Evolutionary conservation across 2,888 invertebrate species (phyloP), one percentile per base, ranked within the genome.

Genomic region (Limulus polyphemus): DNA sequence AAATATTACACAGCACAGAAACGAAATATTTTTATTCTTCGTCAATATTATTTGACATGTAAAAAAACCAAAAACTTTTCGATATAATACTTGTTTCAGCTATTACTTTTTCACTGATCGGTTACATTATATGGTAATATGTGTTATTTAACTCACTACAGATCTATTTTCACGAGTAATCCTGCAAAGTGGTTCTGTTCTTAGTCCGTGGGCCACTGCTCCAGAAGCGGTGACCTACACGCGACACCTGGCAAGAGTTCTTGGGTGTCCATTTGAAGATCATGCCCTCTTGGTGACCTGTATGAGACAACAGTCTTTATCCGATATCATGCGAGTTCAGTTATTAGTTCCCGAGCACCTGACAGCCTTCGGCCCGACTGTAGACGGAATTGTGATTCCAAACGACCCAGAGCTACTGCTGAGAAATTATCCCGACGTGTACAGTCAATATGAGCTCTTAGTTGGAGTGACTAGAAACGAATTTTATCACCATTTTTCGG

Each of bases 351-450:
- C 89, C 72, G 84, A 87, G 49, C 92, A 92, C 76, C 82, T 92
- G 60, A 86, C 89, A 49, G 90, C 90, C 32, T 94, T 93, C 75
- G 94, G 92, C n/a, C 94, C 94, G 3, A 92, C 93, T 75, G 85
- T 92, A 70, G 94, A 94, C 77, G 92, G 92, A 70, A 89, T 83
- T 79, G 75, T 78, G 32, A 73, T 77, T 12, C 75, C 75, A 1
- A 73, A 73, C 58, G 83, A 83, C 70, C 83, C 84, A 1, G 32
- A 54, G 54, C 16, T 54, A n/a, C 13, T 51, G 51, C 51, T 32
- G 32, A 32, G 32, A 32, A 32, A 32, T 32, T 32, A 32, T 7
- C 32, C 32, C 7, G 32, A 32, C 3, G 32, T 32, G 32, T 32
- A 32, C 32, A 32, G 32, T 32, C 32, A 32, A 32, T 32, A 32